A percentile compares a stretch with the other conserved stretches of the same genome.
These are phyloP conservation scores for Rhipidura dahli DNA, from an alignment of 2,113 vertebrate species.

Conservation along the genomic window DNA sequence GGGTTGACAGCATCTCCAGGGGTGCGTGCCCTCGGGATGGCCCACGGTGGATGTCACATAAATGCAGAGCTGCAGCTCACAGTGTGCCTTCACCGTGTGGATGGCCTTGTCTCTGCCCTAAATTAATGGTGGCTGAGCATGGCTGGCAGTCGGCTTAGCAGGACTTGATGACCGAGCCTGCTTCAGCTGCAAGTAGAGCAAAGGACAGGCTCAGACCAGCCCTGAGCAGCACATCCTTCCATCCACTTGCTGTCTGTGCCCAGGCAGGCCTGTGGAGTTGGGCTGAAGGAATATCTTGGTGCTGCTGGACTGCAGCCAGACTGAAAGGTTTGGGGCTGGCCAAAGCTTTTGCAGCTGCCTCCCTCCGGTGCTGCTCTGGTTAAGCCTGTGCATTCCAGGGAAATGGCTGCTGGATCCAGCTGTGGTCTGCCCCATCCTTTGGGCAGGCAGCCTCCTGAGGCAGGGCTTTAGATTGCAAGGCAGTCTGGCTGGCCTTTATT, in stretches of 20 bases:
- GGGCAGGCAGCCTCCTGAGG: neutral
- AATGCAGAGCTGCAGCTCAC: neutral
- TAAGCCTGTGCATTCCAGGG: neutral
- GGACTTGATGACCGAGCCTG: accelerated
- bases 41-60: accelerated
- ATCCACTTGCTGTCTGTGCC: neutral
- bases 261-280: neutral
- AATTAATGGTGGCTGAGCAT: neutral
- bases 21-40: neutral
- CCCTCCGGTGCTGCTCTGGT: neutral
- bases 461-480: neutral
- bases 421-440: neutral
- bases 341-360: neutral
- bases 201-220: neutral
- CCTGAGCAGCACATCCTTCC: neutral
- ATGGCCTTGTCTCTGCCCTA: neutral
- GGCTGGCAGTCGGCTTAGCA: neutral
- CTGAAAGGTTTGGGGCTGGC: accelerated
- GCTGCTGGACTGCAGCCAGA: accelerated
- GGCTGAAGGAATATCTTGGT: neutral
- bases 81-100: accelerated
- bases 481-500: neutral
- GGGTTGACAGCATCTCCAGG: neutral
- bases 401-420: accelerated
- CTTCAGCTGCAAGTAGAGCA: neutral